phyloP scores from a whole-genome alignment of 2,797 vertebrate genomes.

The Molossus alvarezi region DNA sequence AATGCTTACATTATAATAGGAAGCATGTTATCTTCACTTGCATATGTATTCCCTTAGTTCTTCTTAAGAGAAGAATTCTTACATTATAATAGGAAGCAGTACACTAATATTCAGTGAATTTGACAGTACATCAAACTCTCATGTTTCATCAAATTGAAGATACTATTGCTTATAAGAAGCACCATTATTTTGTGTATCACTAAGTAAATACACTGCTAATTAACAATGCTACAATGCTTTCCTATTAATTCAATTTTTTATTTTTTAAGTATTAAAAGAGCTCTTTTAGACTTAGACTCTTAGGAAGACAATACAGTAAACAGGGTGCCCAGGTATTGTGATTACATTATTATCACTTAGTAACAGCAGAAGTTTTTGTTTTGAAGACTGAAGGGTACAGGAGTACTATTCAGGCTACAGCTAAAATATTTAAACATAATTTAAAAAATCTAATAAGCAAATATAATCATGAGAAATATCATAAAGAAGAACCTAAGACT shows the following conservation, averaged over 20 bases:
- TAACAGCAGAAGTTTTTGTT: neutral
- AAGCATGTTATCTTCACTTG: slow-evolving; percentile 37
- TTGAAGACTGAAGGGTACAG: neutral
- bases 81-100: slow-evolving; percentile 15
- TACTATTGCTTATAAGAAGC: neutral
- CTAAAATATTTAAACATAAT: slow-evolving; percentile 3
- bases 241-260: neutral
- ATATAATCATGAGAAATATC: slow-evolving; percentile 32
- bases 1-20: neutral
- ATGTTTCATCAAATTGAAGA: slow-evolving; percentile 47
- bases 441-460: slow-evolving; percentile 25
- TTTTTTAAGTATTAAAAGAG: slow-evolving; percentile 57
- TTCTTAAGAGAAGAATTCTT: neutral
- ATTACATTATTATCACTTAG: slow-evolving; percentile 35
- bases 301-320: neutral
- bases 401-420: neutral
- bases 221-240: neutral
- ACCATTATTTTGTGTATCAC: neutral
- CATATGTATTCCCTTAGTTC: neutral
- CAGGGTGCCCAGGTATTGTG: neutral
- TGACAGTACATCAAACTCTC: neutral
- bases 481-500: neutral
- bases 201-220: slow-evolving; percentile 5
- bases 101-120: neutral
- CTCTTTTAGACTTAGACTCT: slow-evolving; percentile 33